A percentile compares a stretch with the other conserved stretches of the same genome.
These are phyloP conservation scores for Lordiphosa andalusiaca DNA, from an alignment of 2,888 invertebrate species.

Conservation along the genomic window DNA sequence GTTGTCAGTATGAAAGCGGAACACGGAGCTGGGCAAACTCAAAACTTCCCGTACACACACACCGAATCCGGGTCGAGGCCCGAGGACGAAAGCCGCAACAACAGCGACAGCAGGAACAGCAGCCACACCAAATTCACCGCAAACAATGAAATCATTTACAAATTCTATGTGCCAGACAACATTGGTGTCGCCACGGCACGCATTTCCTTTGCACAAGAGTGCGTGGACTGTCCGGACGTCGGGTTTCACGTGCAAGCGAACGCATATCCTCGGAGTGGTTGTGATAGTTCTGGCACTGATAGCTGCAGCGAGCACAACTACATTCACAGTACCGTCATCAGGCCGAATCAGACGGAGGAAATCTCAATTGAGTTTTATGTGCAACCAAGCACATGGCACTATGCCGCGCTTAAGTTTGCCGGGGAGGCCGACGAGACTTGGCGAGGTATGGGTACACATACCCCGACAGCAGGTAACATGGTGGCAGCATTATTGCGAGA, in stretches of 20 bases:
- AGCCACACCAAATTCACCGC: constrained; percentile 25
- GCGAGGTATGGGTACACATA: constrained; percentile 6
- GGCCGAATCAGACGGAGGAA: constrained; percentile 80
- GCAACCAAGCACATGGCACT: constrained; percentile 84
- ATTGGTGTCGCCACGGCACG: constrained; percentile 75
- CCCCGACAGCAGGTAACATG: background rate
- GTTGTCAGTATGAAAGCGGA: constrained; percentile 10
- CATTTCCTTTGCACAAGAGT: constrained; percentile 78
- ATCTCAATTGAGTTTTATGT: constrained; percentile 82
- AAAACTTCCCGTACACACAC: constrained; percentile 21
- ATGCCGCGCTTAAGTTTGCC: constrained; percentile 80
- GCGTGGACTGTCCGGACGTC: constrained; percentile 80
- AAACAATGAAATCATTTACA: constrained; percentile 79
- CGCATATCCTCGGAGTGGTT: constrained; percentile 80
- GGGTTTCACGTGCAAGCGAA: constrained; percentile 82
- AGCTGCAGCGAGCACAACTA: constrained; percentile 80
- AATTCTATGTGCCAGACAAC: constrained; percentile 81
- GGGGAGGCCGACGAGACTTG: constrained; percentile 24
- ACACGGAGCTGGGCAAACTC: constrained; percentile 19
- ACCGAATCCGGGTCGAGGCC: constrained; percentile 52
- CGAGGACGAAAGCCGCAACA: constrained; percentile 79
- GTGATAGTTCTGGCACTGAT: constrained; percentile 2
- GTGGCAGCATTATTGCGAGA: constrained; percentile 8
- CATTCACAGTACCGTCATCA: constrained; percentile 81
- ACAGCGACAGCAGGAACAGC: constrained; percentile 38